Base-by-base conservation (phyloP, 2,113 vertebrate genomes). In the Pycnonotus jocosus region DNA sequence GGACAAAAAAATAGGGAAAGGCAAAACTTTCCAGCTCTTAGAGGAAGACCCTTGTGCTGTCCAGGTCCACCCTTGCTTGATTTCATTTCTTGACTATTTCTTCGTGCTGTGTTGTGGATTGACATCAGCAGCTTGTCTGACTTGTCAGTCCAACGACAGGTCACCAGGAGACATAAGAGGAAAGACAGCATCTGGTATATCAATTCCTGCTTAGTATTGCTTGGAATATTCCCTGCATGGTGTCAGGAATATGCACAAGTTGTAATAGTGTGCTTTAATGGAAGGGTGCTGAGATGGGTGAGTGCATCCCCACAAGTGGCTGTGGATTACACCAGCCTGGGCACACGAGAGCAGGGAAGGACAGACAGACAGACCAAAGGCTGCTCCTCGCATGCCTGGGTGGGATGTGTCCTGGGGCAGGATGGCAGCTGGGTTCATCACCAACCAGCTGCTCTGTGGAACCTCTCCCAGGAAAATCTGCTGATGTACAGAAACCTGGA, bases 231-330 rank as follows among this genome's bases (percentile, higher is more conserved):
- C 57, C 61, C 56, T 74, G n/a, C 25, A 9, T 7, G 16, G 60
- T 14, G 20, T 73, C 1, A 2, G 54, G 27, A 66, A 14, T 10
- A 7, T 1, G 7, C 38, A 3, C 18, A 23, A 60, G 23, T n/a
- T 23, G 1, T 11, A 25, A 3, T 0, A 20, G 7, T 15, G 53
- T 1, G 0, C 25, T 61, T 12, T 16, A 40, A 4, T 9, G 13
- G 23, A 25, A 66, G 9, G 25, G 6, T 58, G 0, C 38, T 24
- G 53, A 11, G 58, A 2, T 11, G 27, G 37, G 42, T 15, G n/a
- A 12, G 9, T 28, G 17, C 24, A 28, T 37, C 12, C 7, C 33
- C 47, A 5, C 21, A 15, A 5, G 12, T 40, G 71, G 14, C 28
- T 54, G 35, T 14, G 0, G 3, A 1, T 13, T 15, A 3, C 28